Percentiles rank a stretch among this genome's conserved stretches.
phyloP scores from a whole-genome alignment of 2,888 invertebrate species.

The Mesoligia furuncula region DNA sequence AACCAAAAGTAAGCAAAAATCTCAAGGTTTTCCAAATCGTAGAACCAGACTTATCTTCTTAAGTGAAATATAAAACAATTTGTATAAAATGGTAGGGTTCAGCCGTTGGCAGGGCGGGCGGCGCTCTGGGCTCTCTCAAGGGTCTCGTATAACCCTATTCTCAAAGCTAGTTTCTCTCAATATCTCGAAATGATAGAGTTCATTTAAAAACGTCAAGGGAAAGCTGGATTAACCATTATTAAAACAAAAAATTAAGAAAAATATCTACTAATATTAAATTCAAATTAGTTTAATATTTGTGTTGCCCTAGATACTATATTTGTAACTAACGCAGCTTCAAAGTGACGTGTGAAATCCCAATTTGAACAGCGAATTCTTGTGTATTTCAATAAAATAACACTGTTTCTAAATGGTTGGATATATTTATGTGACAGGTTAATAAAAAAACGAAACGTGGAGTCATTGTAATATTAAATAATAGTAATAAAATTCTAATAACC shows the following conservation, averaged over 20 bases:
- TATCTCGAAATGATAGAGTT: conserved; percentile 49
- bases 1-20: conserved; percentile 27
- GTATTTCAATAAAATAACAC: conserved; percentile 17
- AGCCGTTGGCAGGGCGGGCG: conserved; percentile 47
- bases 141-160: conserved; percentile 68
- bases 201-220: conserved; percentile 46
- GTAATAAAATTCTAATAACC: neutral
- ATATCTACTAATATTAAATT: neutral
- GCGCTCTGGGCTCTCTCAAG: conserved; percentile 66
- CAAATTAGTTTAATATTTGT: conserved; percentile 17
- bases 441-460: neutral
- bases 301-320: conserved; percentile 3
- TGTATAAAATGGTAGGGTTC: conserved; percentile 66
- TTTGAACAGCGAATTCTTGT: neutral
- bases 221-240: conserved; percentile 1
- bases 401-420: neutral
- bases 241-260: conserved; percentile 12
- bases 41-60: conserved; percentile 55
- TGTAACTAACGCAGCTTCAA: neutral
- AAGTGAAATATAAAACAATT: conserved; percentile 78
- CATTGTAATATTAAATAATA: neutral
- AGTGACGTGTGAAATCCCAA: conserved; percentile 4
- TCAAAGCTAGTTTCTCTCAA: conserved; percentile 55
- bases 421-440: neutral
- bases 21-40: conserved; percentile 16